Base-by-base conservation (phyloP, 2,888 invertebrate genomes). In the Luperina testacea region DNA sequence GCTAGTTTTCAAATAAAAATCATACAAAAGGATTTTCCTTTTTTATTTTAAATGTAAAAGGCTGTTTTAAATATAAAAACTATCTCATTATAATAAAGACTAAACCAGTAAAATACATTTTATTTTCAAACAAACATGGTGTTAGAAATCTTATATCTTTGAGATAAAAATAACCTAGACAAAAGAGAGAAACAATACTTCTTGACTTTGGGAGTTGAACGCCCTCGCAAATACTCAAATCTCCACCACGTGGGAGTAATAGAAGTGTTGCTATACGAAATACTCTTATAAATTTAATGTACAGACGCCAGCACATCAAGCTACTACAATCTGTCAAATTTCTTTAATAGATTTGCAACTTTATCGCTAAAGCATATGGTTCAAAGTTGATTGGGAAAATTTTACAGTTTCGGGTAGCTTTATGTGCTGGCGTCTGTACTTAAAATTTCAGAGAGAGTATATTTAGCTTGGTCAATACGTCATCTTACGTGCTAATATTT, bases 161-260 rank as follows among this genome's bases (percentile, higher is more conserved):
- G 27, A 45, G 4, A n/a, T 27, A 53, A 67, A 71, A 24, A 20
- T 59, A 53, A 24, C 51, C 13, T 15, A 32, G 17, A 48, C 45
- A 63, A 71, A 57, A 53, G 53, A 73, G 42, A 51, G 8, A 48
- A 65, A 75, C 48, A 75, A 75, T 45, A 63, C n/a, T 59, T 74
- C 59, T 82, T 48, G 64, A 42, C 73, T 74, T 64, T 51, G 3
- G 3, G 2, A 70, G 82, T 77, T 86, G 65, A 82, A 85, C 15
- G 75, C 51, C 76, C 77, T 74, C 65, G 15, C 61, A 32, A 65
- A 72, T 75, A 27, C 48, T 63, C 24, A 80, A 80, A 79, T 78
- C 68, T 82, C 45, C 8, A 24, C 20, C 13, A 1, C 57, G 82
- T 76, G 72, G 65, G 80, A 48, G 27, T 53, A 38, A n/a, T 17